phyloP scores from a whole-genome alignment of 2,113 vertebrate genomes.

The Capreolus pygargus region DNA sequence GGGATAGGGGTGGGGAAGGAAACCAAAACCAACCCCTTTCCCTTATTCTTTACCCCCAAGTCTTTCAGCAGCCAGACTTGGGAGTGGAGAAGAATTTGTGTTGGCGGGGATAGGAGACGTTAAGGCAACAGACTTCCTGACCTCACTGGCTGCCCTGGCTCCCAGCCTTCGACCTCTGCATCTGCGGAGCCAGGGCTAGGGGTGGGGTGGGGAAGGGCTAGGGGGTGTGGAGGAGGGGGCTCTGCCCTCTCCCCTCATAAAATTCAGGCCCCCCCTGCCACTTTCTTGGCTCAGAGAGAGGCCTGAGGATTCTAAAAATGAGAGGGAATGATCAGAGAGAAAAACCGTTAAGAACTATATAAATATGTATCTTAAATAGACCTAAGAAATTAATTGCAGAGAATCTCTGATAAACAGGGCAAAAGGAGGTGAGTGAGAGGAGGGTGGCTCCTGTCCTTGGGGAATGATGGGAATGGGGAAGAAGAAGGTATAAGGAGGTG shows the following conservation, averaged over 20 bases:
- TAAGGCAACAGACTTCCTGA: conserved; percentile 77
- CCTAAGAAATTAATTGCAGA: conserved; percentile 78
- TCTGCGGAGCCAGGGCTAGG: conserved; percentile 38
- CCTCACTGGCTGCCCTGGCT: conserved; percentile 53
- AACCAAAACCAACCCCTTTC: conserved; percentile 49
- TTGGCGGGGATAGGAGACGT: conserved; percentile 48
- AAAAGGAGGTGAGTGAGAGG: conserved; percentile 11
- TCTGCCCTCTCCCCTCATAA: conserved; percentile 63
- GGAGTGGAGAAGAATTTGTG: conserved; percentile 16
- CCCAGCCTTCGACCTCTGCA: conserved; percentile 26
- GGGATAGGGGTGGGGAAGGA: background rate
- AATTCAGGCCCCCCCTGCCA: conserved; percentile 65
- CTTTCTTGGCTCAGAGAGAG: conserved; percentile 72
- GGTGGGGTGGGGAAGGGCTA: background rate
- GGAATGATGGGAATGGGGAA: background rate
- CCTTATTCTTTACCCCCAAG: conserved; percentile 49
- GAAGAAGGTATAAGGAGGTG: background rate
- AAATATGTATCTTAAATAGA: conserved; percentile 80
- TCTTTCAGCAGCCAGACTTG: conserved; percentile 38
- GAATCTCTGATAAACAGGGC: conserved; percentile 73
- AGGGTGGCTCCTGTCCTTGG: conserved; percentile 55
- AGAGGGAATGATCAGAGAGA: conserved; percentile 74
- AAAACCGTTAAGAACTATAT: conserved; percentile 79
- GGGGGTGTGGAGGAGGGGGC: conserved; percentile 56
- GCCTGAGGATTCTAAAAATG: conserved; percentile 72